Evolutionary conservation across 1,140 invertebrate species (phyloP).

Genomic region (Drosophila nigrodunni): DNA sequence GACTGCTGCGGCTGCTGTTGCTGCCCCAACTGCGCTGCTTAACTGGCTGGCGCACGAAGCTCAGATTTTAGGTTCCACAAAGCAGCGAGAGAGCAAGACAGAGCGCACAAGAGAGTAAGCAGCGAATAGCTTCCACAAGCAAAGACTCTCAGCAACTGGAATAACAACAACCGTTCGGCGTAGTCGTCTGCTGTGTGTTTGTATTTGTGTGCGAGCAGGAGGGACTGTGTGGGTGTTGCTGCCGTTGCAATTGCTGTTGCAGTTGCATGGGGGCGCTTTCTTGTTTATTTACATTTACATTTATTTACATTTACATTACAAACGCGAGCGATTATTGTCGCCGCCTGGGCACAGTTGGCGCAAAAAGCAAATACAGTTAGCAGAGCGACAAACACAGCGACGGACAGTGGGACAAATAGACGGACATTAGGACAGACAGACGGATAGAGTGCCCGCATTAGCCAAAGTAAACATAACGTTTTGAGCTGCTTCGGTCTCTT

Average conservation of each 20-base stretch:
- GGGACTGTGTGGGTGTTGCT: constrained; percentile 27
- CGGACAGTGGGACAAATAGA: constrained; percentile 2
- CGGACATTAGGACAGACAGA: background rate
- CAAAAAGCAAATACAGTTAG: constrained; percentile 52
- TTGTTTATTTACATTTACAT: constrained; percentile 78
- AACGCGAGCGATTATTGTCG: constrained; percentile 63
- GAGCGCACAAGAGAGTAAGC: constrained; percentile 4
- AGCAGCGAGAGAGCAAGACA: constrained; percentile 6
- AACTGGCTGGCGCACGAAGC: constrained; percentile 64
- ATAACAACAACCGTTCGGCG: constrained; percentile 51
- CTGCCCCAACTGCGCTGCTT: constrained; percentile 37
- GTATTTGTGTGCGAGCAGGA: constrained; percentile 17
- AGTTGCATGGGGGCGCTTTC: constrained; percentile 67
- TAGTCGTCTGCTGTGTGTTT: constrained; percentile 8
- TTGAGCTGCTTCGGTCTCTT: constrained; percentile 47
- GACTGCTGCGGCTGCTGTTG: constrained; percentile 39
- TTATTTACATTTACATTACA: constrained; percentile 64
- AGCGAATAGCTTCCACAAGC: constrained; percentile 52
- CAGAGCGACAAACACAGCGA: constrained; percentile 7
- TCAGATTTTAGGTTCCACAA: constrained; percentile 74
- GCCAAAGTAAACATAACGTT: constrained; percentile 30
- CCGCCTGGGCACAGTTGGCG: constrained; percentile 62
- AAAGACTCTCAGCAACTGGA: constrained; percentile 43
- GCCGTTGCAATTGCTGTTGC: constrained; percentile 31
- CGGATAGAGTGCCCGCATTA: constrained; percentile 50